Conservation (phyloP, 2,888 invertebrate species). For the Caenorhabditis virilis region DNA sequence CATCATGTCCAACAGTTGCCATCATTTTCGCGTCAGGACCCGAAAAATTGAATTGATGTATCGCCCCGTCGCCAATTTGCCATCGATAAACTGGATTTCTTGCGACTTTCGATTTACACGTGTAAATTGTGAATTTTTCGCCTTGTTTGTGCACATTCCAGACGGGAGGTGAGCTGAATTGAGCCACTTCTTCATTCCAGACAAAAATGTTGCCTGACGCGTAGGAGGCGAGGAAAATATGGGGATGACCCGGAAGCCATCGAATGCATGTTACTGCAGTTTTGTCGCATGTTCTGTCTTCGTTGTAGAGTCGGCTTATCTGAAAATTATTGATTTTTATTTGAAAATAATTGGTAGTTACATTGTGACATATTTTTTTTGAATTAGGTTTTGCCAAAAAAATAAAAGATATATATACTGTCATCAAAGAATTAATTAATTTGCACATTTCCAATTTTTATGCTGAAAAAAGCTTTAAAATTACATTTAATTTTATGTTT, state of each 20-base stretch:
- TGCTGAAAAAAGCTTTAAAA: no score
- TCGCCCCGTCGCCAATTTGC: slow-evolving; percentile 72
- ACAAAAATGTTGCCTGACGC: slow-evolving; percentile 94
- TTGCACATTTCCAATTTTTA: no score
- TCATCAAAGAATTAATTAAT: no score
- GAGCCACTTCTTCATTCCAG: slow-evolving; percentile 79
- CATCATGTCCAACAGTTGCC: slow-evolving; percentile 86
- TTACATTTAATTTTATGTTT: no score
- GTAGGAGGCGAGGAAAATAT: slow-evolving; percentile 91
- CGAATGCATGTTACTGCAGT: slow-evolving; percentile 92
- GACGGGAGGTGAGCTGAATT: slow-evolving; percentile 2
- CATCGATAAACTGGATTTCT: slow-evolving; percentile 88
- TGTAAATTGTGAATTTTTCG: slow-evolving; percentile 89
- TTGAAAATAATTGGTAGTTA: no score
- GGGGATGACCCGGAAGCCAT: slow-evolving; percentile 92
- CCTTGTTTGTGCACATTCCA: slow-evolving; percentile 72
- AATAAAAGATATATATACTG: no score
- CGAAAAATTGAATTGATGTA: slow-evolving; percentile 96
- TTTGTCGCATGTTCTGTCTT: slow-evolving; percentile 92
- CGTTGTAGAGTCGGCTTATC: slow-evolving; percentile 91
- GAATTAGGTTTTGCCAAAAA: no score
- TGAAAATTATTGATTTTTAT: slow-evolving; percentile 2
- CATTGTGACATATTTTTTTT: no score
- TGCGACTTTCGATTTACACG: slow-evolving; percentile 93
- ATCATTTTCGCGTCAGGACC: slow-evolving; percentile 85